These are phyloP conservation scores for Tinea trinotella DNA, from an alignment of 2,888 invertebrate species.

Conservation along the genomic window DNA sequence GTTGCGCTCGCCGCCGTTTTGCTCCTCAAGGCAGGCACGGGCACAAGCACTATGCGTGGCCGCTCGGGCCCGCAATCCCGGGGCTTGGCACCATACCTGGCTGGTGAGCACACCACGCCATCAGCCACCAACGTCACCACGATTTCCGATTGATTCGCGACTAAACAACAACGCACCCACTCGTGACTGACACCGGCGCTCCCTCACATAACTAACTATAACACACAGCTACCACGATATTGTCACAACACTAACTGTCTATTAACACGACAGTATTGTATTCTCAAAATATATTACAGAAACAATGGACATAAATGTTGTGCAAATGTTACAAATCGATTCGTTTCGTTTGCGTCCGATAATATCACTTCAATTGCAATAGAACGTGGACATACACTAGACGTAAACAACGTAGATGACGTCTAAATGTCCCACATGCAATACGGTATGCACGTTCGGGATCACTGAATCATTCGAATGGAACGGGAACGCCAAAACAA, in stretches of 20 bases:
- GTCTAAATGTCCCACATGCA: background rate
- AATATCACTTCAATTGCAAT: conserved; percentile 1
- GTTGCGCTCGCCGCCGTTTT: conserved; percentile 48
- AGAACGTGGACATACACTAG: background rate
- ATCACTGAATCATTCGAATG: conserved; percentile 38
- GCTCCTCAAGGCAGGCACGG: conserved; percentile 39
- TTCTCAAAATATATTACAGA: conserved; percentile 52
- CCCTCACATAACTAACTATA: conserved; percentile 31
- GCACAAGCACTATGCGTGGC: conserved; percentile 53
- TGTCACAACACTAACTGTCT: conserved; percentile 42
- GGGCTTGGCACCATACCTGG: conserved; percentile 37
- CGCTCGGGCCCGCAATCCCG: conserved; percentile 55
- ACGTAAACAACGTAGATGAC: background rate
- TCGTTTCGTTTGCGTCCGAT: conserved; percentile 13
- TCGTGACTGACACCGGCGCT: conserved; percentile 44
- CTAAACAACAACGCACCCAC: conserved; percentile 46
- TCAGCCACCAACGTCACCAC: conserved; percentile 47
- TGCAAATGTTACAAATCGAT: conserved; percentile 34
- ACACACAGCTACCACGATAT: conserved; percentile 27
- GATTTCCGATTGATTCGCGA: background rate
- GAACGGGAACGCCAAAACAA: conserved; percentile 41
- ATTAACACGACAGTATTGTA: conserved; percentile 42
- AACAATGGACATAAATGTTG: conserved; percentile 42
- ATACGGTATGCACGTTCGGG: conserved; percentile 3
- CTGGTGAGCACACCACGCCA: conserved; percentile 48